These are phyloP conservation scores for Embiotoca jacksoni DNA, from an alignment of 2,113 vertebrate species.

Conservation along the genomic window DNA sequence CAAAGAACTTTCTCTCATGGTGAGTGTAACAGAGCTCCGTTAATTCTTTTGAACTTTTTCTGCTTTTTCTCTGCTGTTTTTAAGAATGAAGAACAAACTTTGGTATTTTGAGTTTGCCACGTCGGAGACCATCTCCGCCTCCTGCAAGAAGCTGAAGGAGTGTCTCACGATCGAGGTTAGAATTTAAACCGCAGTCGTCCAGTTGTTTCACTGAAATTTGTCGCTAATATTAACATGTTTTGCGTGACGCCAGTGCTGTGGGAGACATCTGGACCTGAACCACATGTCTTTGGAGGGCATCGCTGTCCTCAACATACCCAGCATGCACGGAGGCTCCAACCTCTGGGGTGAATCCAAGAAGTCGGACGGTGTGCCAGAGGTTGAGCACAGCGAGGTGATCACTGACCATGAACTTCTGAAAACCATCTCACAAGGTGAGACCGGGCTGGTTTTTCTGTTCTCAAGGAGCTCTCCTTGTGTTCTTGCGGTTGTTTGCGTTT, in stretches of 20 bases:
- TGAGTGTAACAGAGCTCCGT: background rate
- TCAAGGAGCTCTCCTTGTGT: background rate
- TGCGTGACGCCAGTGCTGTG: constrained; percentile 85
- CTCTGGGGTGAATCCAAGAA: constrained; percentile 93
- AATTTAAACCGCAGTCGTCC: background rate
- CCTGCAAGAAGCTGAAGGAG: constrained; percentile 91
- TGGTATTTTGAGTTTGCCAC: constrained; percentile 96
- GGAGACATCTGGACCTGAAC: constrained; percentile 87
- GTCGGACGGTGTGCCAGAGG: constrained; percentile 60
- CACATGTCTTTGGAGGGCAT: constrained; percentile 86
- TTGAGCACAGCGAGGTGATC: constrained; percentile 82
- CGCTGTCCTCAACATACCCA: constrained; percentile 94
- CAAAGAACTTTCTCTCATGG: too few species aligned
- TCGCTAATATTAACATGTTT: background rate
- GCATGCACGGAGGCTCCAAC: constrained; percentile 94
- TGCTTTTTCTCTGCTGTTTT: constrained; percentile 23
- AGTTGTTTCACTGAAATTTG: background rate
- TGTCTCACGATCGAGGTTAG: constrained; percentile 88
- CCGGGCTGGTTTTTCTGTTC: background rate
- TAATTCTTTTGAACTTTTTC: background rate
- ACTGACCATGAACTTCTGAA: constrained; percentile 89
- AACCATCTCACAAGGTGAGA: constrained; percentile 87
- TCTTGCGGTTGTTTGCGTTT: background rate
- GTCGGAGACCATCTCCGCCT: constrained; percentile 92
- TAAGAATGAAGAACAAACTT: constrained; percentile 95